Evolutionary conservation across 2,113 vertebrate genomes (phyloP).

Genomic region (Psettodes erumei): DNA sequence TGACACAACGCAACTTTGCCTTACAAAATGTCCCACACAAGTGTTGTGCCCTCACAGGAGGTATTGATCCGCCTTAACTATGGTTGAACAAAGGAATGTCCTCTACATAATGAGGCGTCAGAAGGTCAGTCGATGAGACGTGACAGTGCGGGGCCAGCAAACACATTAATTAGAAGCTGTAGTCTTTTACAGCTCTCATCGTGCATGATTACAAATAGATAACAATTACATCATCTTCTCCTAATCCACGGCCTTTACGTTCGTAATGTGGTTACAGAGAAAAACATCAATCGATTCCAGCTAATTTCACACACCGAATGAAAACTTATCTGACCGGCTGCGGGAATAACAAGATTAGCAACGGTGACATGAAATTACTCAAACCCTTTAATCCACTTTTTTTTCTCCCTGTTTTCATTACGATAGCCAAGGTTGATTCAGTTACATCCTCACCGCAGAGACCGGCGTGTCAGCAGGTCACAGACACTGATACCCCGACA

Average conservation of each 20-base stretch:
- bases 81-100: slow-evolving; percentile 25
- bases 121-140: slow-evolving; percentile 35
- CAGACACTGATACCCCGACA: slow-evolving; percentile 30
- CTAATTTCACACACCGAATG: slow-evolving; percentile 46
- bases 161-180: slow-evolving; percentile 15
- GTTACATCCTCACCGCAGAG: neutral
- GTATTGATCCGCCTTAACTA: neutral
- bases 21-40: too few relatives aligned
- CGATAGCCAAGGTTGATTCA: neutral
- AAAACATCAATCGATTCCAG: slow-evolving; percentile 50
- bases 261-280: slow-evolving; percentile 29
- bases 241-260: slow-evolving; percentile 24
- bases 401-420: neutral
- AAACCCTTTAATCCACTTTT: slow-evolving; percentile 5
- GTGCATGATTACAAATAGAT: slow-evolving; percentile 30
- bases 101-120: slow-evolving; percentile 6
- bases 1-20: too few relatives aligned
- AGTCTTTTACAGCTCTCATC: slow-evolving; percentile 18
- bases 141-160: slow-evolving; percentile 4
- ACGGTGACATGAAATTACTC: slow-evolving; percentile 7
- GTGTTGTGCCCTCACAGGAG: too few relatives aligned
- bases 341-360: slow-evolving; percentile 42
- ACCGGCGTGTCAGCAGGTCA: slow-evolving; percentile 36
- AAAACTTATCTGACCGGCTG: slow-evolving; percentile 46
- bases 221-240: slow-evolving; percentile 35